Conservation (phyloP, 2,797 vertebrate genomes). For the Dipus sagitta region DNA sequence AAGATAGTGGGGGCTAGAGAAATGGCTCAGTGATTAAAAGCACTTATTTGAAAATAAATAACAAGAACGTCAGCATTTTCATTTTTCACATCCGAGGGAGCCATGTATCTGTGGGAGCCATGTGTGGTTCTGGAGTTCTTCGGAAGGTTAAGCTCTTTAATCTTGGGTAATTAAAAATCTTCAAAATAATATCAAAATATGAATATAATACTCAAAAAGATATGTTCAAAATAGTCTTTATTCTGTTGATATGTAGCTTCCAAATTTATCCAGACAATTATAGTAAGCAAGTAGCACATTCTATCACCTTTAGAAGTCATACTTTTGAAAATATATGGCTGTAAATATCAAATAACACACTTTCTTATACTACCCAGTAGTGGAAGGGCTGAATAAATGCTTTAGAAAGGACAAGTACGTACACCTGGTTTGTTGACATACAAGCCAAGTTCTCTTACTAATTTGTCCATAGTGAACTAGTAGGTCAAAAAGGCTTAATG, state of each 20-base stretch:
- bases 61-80: constrained; percentile 16
- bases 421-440: constrained; percentile 47
- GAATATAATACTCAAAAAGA: constrained; percentile 13
- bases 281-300: constrained; percentile 65
- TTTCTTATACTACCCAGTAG: neutral
- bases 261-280: constrained; percentile 67
- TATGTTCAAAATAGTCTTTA: constrained; percentile 43
- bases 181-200: constrained; percentile 52
- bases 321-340: constrained; percentile 44
- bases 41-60: constrained; percentile 13
- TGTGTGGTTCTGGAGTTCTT: neutral
- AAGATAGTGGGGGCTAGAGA: neutral
- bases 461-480: constrained; percentile 56
- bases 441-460: constrained; percentile 50
- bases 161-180: constrained; percentile 46
- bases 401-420: constrained; percentile 62
- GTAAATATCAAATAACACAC: constrained; percentile 60
- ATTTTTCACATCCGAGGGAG: neutral
- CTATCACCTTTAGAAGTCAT: constrained; percentile 63
- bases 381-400: neutral
- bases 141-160: constrained; percentile 35
- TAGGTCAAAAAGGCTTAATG: constrained; percentile 42
- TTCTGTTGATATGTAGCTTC: constrained; percentile 55
- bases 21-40: too few species aligned
- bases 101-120: too few species aligned